phyloP scores from a whole-genome alignment of 2,888 invertebrate species.

The Unio pictorum region DNA sequence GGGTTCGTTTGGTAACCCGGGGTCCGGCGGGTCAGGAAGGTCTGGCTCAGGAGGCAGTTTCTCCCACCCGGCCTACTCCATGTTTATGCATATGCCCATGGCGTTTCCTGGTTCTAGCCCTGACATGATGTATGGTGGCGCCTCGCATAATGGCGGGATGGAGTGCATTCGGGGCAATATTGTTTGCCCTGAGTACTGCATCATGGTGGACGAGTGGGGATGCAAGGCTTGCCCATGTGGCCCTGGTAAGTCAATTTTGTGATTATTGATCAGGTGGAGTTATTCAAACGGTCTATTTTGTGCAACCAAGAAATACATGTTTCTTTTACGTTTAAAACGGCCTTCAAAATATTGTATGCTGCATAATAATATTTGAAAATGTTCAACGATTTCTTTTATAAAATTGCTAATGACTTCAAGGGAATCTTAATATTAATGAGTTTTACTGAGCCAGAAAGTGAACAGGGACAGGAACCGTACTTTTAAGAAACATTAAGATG shows the following conservation, averaged over 20 bases:
- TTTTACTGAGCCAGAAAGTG: too few species aligned
- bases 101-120: conserved; percentile 11
- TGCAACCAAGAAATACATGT: too few species aligned
- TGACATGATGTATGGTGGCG: not conserved
- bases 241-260: conserved; percentile 11
- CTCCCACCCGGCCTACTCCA: conserved; percentile 15
- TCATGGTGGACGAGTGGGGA: conserved; percentile 35
- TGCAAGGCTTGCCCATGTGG: conserved; percentile 29
- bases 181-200: conserved; percentile 23
- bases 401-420: too few species aligned
- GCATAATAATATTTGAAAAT: too few species aligned
- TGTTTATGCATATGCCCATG: conserved; percentile 15
- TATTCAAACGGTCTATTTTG: too few species aligned
- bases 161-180: conserved; percentile 25
- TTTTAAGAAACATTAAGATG: too few species aligned
- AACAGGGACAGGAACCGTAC: too few species aligned
- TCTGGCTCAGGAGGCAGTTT: conserved; percentile 9
- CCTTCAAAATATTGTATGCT: too few species aligned
- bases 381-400: too few species aligned
- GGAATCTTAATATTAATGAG: too few species aligned
- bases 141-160: not conserved
- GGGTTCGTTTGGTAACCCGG: too few species aligned
- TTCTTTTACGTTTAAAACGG: too few species aligned
- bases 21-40: conserved; percentile 9
- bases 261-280: not conserved